Conservation (phyloP, 2,797 vertebrate genomes). For the Phalloptychus januarius region DNA sequence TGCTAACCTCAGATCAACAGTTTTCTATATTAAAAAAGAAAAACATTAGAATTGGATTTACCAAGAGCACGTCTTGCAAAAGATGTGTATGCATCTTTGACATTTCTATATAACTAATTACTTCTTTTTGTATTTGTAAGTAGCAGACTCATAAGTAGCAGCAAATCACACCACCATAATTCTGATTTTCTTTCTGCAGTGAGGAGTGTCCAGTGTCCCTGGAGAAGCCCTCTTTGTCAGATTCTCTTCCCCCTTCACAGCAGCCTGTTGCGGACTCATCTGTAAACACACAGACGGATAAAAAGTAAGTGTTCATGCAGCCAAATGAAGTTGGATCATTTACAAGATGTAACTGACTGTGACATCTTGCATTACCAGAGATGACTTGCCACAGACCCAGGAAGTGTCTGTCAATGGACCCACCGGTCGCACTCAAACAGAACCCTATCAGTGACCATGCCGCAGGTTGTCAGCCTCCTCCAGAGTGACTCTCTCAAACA, state of each 20-base stretch:
- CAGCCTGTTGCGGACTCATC: conserved; percentile 44
- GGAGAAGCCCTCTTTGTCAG: conserved; percentile 80
- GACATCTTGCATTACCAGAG: conserved; percentile 56
- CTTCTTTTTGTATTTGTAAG: not conserved
- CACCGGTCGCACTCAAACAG: conserved; percentile 54
- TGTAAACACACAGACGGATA: conserved; percentile 59
- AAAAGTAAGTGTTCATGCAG: conserved; percentile 60
- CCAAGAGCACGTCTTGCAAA: not conserved
- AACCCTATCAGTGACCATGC: conserved; percentile 24
- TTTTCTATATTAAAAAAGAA: not conserved
- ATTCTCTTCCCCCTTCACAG: conserved; percentile 57
- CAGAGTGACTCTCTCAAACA: conserved; percentile 62
- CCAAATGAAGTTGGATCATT: not conserved
- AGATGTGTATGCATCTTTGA: not conserved
- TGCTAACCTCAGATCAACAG: not conserved
- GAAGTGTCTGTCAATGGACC: conserved; percentile 82
- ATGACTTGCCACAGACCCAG: conserved; percentile 60
- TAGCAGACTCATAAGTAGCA: not conserved
- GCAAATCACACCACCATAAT: not conserved
- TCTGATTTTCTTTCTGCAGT: conserved; percentile 42
- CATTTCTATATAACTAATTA: not conserved
- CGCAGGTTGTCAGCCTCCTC: conserved; percentile 65
- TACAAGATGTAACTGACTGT: not conserved
- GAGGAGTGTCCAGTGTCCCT: conserved; percentile 73
- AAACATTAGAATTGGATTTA: not conserved